Conservation (phyloP, 2,888 invertebrate species). For the Epinotia brunnichana region DNA sequence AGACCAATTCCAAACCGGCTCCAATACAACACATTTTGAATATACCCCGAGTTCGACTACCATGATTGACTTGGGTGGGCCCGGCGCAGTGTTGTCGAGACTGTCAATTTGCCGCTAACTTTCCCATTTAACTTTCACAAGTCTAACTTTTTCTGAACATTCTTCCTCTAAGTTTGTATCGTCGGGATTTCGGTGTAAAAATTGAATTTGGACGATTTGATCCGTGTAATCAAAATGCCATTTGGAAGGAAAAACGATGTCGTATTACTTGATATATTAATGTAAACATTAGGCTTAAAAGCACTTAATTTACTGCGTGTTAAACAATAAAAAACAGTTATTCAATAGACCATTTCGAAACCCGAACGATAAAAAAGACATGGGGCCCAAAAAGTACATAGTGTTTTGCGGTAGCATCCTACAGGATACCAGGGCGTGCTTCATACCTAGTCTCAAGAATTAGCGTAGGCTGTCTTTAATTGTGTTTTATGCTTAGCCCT, state of each 20-base stretch:
- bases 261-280: neutral
- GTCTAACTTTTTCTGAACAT: constrained; percentile 69
- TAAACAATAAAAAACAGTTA: no score
- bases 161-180: constrained; percentile 69
- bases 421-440: no score
- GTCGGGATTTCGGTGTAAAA: constrained; percentile 59
- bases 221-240: constrained; percentile 47
- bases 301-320: no score
- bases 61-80: constrained; percentile 58
- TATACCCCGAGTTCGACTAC: constrained; percentile 58
- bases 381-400: no score
- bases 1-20: neutral
- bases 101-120: constrained; percentile 80
- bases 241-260: constrained; percentile 7
- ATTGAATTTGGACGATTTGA: constrained; percentile 60
- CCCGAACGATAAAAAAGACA: no score
- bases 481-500: no score
- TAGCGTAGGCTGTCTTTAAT: no score
- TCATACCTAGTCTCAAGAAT: no score
- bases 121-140: constrained; percentile 79
- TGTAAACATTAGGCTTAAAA: no score
- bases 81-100: constrained; percentile 60
- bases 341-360: no score
- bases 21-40: neutral
- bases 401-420: no score